A percentile compares a stretch with the other conserved stretches of the same genome.
Conservation (phyloP, 64 coral and sea anemone genomes). For the Montipora efflorescens region DNA sequence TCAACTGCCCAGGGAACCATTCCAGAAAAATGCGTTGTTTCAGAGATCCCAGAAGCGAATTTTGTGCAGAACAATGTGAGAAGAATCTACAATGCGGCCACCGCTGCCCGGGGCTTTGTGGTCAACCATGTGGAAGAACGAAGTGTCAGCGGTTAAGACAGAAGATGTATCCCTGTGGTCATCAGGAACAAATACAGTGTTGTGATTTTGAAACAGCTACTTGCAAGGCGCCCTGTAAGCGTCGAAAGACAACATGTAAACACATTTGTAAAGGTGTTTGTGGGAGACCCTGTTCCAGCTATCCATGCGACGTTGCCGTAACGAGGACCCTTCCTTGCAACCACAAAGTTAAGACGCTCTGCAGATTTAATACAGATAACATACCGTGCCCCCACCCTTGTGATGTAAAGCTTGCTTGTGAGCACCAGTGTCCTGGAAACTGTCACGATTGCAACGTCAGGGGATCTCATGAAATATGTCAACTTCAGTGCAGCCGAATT, state of each 20-base stretch:
- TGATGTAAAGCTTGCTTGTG: slow-evolving; percentile 41
- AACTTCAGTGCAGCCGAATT: slow-evolving; percentile 41
- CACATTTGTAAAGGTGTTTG: slow-evolving; percentile 17
- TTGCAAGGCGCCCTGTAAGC: slow-evolving; percentile 5
- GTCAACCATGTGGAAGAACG: slow-evolving; percentile 28
- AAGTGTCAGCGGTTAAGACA: slow-evolving; percentile 35
- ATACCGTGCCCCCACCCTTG: slow-evolving; percentile 11
- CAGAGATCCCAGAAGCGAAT: neutral
- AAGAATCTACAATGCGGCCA: slow-evolving; percentile 37
- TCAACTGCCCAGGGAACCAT: slow-evolving; percentile 48
- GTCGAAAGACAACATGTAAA: neutral
- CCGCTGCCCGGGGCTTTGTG: slow-evolving; percentile 12
- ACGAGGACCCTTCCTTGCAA: slow-evolving; percentile 42
- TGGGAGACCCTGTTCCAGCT: slow-evolving; percentile 28
- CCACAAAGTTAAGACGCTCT: slow-evolving; percentile 45
- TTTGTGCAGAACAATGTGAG: slow-evolving; percentile 40
- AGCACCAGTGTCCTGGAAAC: slow-evolving; percentile 55
- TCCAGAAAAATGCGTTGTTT: slow-evolving; percentile 6
- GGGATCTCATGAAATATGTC: slow-evolving; percentile 59
- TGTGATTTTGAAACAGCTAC: neutral
- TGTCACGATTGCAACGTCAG: slow-evolving; percentile 30
- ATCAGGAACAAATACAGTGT: neutral
- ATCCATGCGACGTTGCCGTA: slow-evolving; percentile 26
- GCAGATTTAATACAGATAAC: slow-evolving; percentile 5
- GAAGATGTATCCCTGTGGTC: slow-evolving; percentile 40